Base-by-base conservation (phyloP, 2,113 vertebrate species). In the Leucopternis melanops region DNA sequence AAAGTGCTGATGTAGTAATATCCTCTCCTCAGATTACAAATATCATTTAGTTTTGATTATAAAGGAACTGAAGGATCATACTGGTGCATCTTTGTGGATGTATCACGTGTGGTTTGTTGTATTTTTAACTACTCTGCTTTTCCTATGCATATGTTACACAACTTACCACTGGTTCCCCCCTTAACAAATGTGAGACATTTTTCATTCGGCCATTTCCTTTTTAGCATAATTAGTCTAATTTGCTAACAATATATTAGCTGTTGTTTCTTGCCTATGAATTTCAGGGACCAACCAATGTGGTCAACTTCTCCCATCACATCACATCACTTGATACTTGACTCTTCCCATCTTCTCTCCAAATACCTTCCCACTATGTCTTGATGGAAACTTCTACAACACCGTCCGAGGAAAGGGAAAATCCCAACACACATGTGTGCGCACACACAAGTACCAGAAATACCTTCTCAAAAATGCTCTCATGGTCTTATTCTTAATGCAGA, bases 401-500 rank as follows among this genome's bases (percentile, higher is more conserved):
- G 2, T 32, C 61, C 2, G 2, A 83, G 82, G 59, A 85, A 70
- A 49, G 38, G 34, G 67, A 92, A 91, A 91, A 88, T 84, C 88
- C 82, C 72, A 65, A 75, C 15, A 69, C 20, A 25, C 2, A 0
- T 11, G 17, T 34, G 8, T 4, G 10, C 5, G 7, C 11, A 11
- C 22, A 57, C 2, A 3, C 15, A 66, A 54, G 25, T 55, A 59
- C 54, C 61, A 85, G 44, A 91, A 96, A 29, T 32, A 73, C 34
- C 59, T 86, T 86, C 63, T 81, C 79, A 88, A 78, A 79, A 72
- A 44, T 49, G 61, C 80, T 94, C 58, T 95, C 29, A 49, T 57
- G 34, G 34, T 55, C 22, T 84, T 89, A 52, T 47, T 93, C 69
- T 86, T 86, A 74, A 96, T 95, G 92, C 92, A 94, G 88, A 81